These are phyloP conservation scores for Mantis religiosa DNA, from an alignment of 2,888 invertebrate genomes.

Conservation along the genomic window DNA sequence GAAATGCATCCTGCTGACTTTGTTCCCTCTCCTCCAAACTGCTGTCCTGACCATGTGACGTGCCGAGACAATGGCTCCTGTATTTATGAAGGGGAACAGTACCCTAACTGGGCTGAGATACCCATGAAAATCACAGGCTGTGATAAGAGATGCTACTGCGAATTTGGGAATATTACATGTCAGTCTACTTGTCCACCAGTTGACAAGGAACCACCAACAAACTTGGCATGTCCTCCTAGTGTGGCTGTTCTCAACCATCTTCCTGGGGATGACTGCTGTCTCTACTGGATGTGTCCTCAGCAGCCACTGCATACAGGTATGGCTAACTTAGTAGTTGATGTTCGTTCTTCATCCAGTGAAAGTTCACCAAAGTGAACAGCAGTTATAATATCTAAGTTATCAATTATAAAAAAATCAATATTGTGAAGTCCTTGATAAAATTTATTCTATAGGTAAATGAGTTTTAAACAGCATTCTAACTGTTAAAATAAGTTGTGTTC, in stretches of 20 bases:
- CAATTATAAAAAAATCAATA: too few species aligned
- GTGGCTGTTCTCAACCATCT: constrained; percentile 61
- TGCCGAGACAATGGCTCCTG: constrained; percentile 83
- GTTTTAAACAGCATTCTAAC: too few species aligned
- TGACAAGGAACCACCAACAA: constrained; percentile 68
- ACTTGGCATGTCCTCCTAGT: constrained; percentile 65
- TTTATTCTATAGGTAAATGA: too few species aligned
- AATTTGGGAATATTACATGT: constrained; percentile 82
- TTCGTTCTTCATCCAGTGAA: too few species aligned
- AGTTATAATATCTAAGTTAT: too few species aligned
- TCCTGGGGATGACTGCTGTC: constrained; percentile 79
- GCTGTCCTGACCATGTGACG: constrained; percentile 71
- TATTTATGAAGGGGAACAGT: constrained; percentile 59
- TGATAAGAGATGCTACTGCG: constrained; percentile 81
- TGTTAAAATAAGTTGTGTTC: too few species aligned
- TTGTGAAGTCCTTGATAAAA: too few species aligned
- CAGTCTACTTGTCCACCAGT: constrained; percentile 76
- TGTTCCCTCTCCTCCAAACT: constrained; percentile 67
- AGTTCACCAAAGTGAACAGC: too few species aligned
- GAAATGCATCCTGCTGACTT: constrained; percentile 73
- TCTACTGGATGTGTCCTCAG: constrained; percentile 62
- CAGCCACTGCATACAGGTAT: background rate
- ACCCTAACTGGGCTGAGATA: constrained; percentile 49
- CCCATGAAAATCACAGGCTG: constrained; percentile 75
- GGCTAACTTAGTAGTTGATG: background rate